phyloP scores from a whole-genome alignment of 2,797 vertebrate genomes.

The Cirrhinus molitorella region DNA sequence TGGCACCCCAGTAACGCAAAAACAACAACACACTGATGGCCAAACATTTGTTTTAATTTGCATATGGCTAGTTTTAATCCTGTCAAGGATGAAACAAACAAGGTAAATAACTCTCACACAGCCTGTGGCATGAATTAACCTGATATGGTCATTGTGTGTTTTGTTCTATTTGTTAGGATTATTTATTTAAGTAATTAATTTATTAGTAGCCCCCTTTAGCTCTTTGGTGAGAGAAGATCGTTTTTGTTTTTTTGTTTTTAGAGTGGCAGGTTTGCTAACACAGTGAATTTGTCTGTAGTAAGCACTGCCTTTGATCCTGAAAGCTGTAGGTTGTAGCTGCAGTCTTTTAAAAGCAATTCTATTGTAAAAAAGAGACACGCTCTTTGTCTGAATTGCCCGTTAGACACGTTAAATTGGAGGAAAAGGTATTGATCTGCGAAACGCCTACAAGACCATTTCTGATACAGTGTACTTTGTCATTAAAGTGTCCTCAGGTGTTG shows the following conservation, averaged over 20 bases:
- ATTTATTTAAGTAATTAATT: not conserved
- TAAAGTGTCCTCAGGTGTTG: not conserved
- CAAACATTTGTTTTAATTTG: not conserved
- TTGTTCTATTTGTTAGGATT: not conserved
- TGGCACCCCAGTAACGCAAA: too few relatives aligned
- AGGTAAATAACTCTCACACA: not conserved
- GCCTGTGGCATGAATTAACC: not conserved
- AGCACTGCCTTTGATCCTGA: conserved; percentile 11
- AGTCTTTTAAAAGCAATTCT: not conserved
- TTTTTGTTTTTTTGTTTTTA: too few relatives aligned
- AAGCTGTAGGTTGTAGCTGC: conserved; percentile 30
- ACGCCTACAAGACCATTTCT: not conserved
- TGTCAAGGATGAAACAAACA: not conserved
- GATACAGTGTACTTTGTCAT: conserved; percentile 10
- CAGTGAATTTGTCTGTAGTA: not conserved
- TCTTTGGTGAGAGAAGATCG: conserved; percentile 1
- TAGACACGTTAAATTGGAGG: not conserved
- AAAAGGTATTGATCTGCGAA: conserved; percentile 34
- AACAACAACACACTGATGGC: not conserved
- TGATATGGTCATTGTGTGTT: not conserved
- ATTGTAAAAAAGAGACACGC: not conserved
- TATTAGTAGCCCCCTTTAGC: not conserved
- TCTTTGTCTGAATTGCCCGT: not conserved
- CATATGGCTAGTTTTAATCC: not conserved
- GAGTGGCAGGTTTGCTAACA: not conserved